phyloP scores from a whole-genome alignment of 2,888 invertebrate genomes.

The Lissonota sp. region DNA sequence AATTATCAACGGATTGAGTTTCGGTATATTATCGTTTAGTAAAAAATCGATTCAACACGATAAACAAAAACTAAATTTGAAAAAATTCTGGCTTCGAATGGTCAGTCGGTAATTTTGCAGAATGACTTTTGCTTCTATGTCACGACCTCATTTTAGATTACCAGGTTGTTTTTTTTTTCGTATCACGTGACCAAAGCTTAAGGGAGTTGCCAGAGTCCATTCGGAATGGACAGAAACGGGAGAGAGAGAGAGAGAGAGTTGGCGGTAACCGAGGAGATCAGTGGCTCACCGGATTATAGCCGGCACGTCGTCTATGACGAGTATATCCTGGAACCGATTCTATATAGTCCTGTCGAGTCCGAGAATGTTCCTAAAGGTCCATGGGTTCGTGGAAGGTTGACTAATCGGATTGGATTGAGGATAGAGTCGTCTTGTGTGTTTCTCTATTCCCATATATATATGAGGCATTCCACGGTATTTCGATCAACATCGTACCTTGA shows the following conservation, averaged over 20 bases:
- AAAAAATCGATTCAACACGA: no score
- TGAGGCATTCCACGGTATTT: no score
- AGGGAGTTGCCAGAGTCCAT: neutral
- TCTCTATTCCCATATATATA: slow-evolving; percentile 25
- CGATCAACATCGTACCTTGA: no score
- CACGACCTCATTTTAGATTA: no score
- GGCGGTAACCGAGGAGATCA: slow-evolving; percentile 32
- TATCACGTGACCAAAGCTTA: no score
- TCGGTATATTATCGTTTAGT: no score
- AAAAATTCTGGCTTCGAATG: no score
- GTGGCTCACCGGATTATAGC: slow-evolving; percentile 51
- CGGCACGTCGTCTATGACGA: slow-evolving; percentile 38
- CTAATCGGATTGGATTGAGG: slow-evolving; percentile 62
- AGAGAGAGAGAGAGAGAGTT: neutral
- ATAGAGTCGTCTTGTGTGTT: slow-evolving; percentile 43
- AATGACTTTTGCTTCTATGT: no score
- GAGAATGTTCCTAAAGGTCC: slow-evolving; percentile 59
- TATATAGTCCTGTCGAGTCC: slow-evolving; percentile 32
- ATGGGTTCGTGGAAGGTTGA: slow-evolving; percentile 54
- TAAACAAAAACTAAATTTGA: no score
- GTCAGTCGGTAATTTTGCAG: no score
- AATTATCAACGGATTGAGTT: no score
- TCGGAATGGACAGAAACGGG: neutral
- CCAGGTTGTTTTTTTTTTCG: no score
- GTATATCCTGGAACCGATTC: slow-evolving; percentile 12